Conservation (phyloP, 2,797 vertebrate genomes). For the Luscinia luscinia region DNA sequence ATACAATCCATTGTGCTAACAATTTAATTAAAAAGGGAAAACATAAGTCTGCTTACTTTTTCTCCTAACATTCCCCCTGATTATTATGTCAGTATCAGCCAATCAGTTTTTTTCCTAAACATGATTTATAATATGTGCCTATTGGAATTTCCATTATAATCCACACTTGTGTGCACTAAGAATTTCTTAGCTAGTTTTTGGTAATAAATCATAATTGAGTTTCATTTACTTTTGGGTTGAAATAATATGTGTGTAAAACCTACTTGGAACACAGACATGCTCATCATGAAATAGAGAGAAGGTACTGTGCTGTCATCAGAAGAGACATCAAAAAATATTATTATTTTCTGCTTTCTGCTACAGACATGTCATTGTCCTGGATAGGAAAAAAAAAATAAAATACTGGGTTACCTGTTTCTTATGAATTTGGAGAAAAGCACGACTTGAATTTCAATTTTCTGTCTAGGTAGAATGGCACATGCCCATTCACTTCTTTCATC, state of each 20-base stretch:
- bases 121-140: background rate
- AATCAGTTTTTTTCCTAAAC: constrained; percentile 20
- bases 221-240: background rate
- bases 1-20: background rate
- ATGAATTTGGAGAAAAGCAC: background rate
- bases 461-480: background rate
- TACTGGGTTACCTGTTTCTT: background rate
- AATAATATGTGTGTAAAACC: background rate
- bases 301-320: background rate
- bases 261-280: background rate
- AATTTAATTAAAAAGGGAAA: constrained; percentile 20
- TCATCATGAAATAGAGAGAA: background rate
- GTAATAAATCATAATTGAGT: background rate
- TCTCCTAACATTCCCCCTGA: background rate
- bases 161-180: background rate
- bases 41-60: constrained; percentile 1
- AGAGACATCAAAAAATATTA: background rate
- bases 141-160: background rate
- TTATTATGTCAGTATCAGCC: constrained; percentile 6
- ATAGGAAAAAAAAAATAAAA: background rate
- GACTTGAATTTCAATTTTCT: background rate
- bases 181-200: background rate
- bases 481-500: background rate
- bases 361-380: background rate
- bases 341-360: background rate